Percentiles rank a stretch among this genome's conserved stretches.
Conservation (phyloP, 92 coral and sea anemone genomes). For the Hydrozoanthus gracilis region DNA sequence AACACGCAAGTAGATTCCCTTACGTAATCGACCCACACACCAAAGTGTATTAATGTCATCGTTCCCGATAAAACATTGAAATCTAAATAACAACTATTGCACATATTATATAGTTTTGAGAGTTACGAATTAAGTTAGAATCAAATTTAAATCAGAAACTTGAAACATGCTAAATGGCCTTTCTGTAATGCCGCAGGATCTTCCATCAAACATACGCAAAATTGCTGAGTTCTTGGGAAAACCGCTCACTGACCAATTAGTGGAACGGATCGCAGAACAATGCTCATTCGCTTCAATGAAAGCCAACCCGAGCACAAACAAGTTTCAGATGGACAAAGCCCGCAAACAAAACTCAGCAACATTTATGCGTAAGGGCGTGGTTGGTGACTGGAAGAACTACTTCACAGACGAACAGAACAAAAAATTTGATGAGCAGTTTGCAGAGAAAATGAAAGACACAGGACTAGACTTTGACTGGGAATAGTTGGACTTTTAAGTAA, state of each 20-base stretch:
- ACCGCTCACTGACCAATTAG: constrained; percentile 3
- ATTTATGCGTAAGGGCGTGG: constrained; percentile 44
- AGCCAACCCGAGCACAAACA: constrained; percentile 17
- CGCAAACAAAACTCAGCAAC: constrained; percentile 2
- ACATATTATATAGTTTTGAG: no score
- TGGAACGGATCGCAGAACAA: constrained; percentile 40
- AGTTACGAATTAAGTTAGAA: no score
- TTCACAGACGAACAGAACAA: background rate
- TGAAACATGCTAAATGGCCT: no score
- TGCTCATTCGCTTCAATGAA: constrained; percentile 51
- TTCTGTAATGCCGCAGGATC: constrained; percentile 26
- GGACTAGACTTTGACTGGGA: constrained; percentile 38
- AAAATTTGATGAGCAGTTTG: constrained; percentile 27
- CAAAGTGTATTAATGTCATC: no score
- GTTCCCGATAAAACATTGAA: no score
- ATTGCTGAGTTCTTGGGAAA: constrained; percentile 37
- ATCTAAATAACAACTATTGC: no score
- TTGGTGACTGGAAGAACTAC: constrained; percentile 42
- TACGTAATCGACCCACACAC: no score
- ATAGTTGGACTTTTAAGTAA: no score
- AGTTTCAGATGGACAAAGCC: background rate
- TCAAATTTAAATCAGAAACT: no score
- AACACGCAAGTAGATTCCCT: no score
- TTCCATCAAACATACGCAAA: constrained; percentile 4
- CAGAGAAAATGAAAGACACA: constrained; percentile 17